These are phyloP conservation scores for Drosophila bipectinata DNA, from an alignment of 1,140 invertebrate genomes.

Conservation along the genomic window DNA sequence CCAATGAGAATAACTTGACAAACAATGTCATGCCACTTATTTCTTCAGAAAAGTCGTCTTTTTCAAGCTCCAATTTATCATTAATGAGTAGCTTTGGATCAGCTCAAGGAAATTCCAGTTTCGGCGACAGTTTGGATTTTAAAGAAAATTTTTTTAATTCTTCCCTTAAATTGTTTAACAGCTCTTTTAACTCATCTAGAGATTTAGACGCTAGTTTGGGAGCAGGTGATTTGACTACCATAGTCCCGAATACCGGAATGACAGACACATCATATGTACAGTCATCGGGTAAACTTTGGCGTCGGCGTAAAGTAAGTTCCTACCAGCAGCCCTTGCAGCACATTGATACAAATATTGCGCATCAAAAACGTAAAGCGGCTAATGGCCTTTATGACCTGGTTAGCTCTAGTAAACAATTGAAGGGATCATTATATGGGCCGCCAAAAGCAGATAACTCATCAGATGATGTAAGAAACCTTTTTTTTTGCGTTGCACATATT, in stretches of 20 bases:
- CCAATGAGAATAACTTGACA: conserved; percentile 41
- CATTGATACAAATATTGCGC: not conserved
- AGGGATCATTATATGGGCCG: conserved; percentile 65
- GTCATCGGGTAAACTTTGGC: conserved; percentile 59
- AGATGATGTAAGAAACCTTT: conserved; percentile 61
- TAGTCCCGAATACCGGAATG: conserved; percentile 44
- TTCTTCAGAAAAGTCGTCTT: conserved; percentile 24
- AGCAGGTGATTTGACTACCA: conserved; percentile 28
- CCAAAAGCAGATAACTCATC: conserved; percentile 84
- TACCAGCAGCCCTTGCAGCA: conserved; percentile 46
- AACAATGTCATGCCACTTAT: not conserved
- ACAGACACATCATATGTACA: conserved; percentile 21
- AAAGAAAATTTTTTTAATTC: conserved; percentile 68
- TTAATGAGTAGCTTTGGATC: conserved; percentile 51
- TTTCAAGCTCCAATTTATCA: conserved; percentile 36
- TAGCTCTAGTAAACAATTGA: conserved; percentile 42
- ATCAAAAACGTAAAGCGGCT: conserved; percentile 6
- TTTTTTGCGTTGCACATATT: not conserved
- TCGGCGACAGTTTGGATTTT: conserved; percentile 44
- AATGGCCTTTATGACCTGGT: conserved; percentile 49
- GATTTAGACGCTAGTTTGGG: conserved; percentile 62
- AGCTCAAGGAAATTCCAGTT: conserved; percentile 20
- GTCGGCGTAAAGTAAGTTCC: conserved; percentile 55
- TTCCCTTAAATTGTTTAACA: conserved; percentile 54
- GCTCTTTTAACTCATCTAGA: conserved; percentile 67